Evolutionary conservation across 2,113 vertebrate species (phyloP).

Genomic region (Triplophysa siluroides): DNA sequence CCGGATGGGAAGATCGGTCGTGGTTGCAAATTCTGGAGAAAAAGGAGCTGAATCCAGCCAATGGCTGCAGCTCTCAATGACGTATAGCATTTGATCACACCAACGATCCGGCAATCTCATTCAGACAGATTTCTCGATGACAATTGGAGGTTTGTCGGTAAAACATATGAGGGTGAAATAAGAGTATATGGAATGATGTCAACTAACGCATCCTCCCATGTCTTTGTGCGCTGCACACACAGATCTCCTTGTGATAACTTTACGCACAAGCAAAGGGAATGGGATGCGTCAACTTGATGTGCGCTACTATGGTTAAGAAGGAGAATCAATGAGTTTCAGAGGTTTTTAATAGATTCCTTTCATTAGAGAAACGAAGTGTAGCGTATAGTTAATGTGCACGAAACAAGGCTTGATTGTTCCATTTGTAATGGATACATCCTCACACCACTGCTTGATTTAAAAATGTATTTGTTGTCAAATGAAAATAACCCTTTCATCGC

Average conservation of each 20-base stretch:
- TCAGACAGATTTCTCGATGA: slow-evolving; percentile 54
- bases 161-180: background rate
- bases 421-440: background rate
- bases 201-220: background rate
- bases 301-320: background rate
- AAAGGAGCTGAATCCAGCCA: slow-evolving; percentile 58
- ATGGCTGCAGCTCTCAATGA: slow-evolving; percentile 61
- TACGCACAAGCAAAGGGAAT: background rate
- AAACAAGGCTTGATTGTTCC: background rate
- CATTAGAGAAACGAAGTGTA: background rate
- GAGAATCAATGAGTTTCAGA: background rate
- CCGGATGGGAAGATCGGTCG: slow-evolving; percentile 47
- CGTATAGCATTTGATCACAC: slow-evolving; percentile 56
- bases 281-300: slow-evolving; percentile 1
- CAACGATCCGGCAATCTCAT: slow-evolving; percentile 45
- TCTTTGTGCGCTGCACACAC: background rate
- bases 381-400: background rate
- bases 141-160: slow-evolving; percentile 12
- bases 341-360: background rate
- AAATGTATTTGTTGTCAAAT: too few species aligned
- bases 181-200: background rate
- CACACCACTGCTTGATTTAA: too few species aligned
- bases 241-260: background rate
- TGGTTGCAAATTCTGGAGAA: slow-evolving; percentile 53
- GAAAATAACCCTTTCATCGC: too few species aligned